Evolutionary conservation across 2,797 vertebrate species (phyloP).

Genomic region (Merluccius polli): DNA sequence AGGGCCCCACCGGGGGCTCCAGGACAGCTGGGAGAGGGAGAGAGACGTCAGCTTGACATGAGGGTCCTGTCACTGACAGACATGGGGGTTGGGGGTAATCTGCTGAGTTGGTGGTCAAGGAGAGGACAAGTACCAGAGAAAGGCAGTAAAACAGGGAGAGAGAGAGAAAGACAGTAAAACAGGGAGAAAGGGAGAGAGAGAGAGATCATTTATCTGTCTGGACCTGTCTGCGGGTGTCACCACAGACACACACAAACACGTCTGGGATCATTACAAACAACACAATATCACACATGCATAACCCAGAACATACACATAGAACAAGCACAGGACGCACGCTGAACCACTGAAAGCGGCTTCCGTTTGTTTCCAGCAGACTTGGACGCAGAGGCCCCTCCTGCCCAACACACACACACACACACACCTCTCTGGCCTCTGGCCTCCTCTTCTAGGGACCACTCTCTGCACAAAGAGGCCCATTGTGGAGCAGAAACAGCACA

Average conservation of each 20-base stretch:
- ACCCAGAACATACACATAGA: background rate
- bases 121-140: background rate
- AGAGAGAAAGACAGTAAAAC: background rate
- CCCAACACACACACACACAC: background rate
- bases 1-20: background rate
- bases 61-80: background rate
- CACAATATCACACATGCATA: too few species aligned
- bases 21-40: constrained; percentile 4
- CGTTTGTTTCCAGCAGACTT: background rate
- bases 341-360: background rate
- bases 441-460: constrained; percentile 52
- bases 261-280: too few species aligned
- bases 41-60: background rate
- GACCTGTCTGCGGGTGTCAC: too few species aligned
- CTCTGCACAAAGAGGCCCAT: constrained; percentile 59
- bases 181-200: background rate
- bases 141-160: background rate
- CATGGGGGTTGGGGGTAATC: background rate
- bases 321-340: too few species aligned
- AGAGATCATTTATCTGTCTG: background rate
- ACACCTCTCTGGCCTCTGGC: constrained; percentile 44
- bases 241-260: too few species aligned
- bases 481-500: constrained; percentile 59
- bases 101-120: background rate
- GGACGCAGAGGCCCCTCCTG: background rate